These are phyloP conservation scores for Drosophila mimica DNA, from an alignment of 2,888 invertebrate species.

Conservation along the genomic window DNA sequence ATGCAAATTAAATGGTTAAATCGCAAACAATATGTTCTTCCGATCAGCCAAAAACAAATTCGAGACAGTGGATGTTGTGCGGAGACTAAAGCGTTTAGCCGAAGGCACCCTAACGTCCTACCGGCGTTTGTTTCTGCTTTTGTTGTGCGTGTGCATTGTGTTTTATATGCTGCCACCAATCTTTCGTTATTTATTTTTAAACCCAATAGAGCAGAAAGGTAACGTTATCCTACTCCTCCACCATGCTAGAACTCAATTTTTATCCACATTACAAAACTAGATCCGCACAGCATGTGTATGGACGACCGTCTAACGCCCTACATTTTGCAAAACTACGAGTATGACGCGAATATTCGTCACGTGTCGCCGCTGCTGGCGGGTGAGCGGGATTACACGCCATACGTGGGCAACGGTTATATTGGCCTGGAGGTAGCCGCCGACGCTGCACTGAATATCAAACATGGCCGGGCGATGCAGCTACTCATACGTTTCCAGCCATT, in stretches of 20 bases:
- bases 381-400: conserved; percentile 89
- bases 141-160: conserved; percentile 87
- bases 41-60: conserved; percentile 84
- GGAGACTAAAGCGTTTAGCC: conserved; percentile 81
- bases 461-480: conserved; percentile 88
- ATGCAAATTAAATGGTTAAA: conserved; percentile 51
- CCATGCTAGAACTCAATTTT: background rate
- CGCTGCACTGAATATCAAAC: conserved; percentile 89
- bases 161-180: conserved; percentile 89
- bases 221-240: background rate
- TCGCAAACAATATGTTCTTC: conserved; percentile 78
- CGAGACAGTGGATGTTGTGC: conserved; percentile 82
- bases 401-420: conserved; percentile 91
- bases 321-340: conserved; percentile 87
- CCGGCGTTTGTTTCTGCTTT: conserved; percentile 82
- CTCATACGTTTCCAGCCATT: conserved; percentile 90
- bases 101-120: conserved; percentile 84
- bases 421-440: conserved; percentile 88
- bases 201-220: conserved; percentile 85
- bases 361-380: conserved; percentile 85
- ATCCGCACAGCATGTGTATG: conserved; percentile 88
- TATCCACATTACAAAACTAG: conserved; percentile 46
- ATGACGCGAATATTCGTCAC: conserved; percentile 89
- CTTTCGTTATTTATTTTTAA: conserved; percentile 87
- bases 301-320: conserved; percentile 88